phyloP scores from a whole-genome alignment of 2,888 invertebrate species.

The Zonitis immaculata region DNA sequence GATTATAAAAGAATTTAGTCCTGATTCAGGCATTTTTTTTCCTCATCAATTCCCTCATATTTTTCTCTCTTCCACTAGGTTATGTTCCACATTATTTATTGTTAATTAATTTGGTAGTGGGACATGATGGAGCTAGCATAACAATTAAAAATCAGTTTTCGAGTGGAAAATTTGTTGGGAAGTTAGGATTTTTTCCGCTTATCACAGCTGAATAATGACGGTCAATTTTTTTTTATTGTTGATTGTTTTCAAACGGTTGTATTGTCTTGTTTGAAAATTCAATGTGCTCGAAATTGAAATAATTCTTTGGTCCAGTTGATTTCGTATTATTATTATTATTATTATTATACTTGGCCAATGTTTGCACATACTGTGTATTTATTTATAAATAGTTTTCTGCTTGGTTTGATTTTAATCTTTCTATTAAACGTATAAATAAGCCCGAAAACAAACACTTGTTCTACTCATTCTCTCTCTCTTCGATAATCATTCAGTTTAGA shows the following conservation, averaged over 20 bases:
- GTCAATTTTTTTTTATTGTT: neutral
- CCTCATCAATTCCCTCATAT: too few species aligned
- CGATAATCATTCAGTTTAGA: constrained; percentile 40
- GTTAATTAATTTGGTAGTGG: neutral
- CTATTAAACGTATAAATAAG: constrained; percentile 43
- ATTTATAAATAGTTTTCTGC: constrained; percentile 47
- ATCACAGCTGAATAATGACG: constrained; percentile 2
- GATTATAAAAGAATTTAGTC: constrained; percentile 6
- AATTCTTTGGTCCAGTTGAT: constrained; percentile 40
- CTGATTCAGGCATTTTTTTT: neutral
- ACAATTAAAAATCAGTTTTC: neutral
- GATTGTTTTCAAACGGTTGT: constrained; percentile 3
- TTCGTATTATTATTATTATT: too few species aligned
- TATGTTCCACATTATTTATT: neutral
- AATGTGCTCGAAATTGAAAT: too few species aligned
- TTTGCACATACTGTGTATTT: constrained; percentile 37
- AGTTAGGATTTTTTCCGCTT: too few species aligned
- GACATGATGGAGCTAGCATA: neutral
- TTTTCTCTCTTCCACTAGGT: neutral
- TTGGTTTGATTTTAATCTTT: constrained; percentile 50
- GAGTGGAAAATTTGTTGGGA: too few species aligned
- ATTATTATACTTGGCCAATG: constrained; percentile 40
- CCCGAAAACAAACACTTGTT: constrained; percentile 48
- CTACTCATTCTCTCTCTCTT: too few species aligned
- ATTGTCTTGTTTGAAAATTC: constrained; percentile 16